Percentiles rank a stretch among this genome's conserved stretches.
Conservation (phyloP, 2,113 vertebrate genomes). For the Mobula hypostoma region DNA sequence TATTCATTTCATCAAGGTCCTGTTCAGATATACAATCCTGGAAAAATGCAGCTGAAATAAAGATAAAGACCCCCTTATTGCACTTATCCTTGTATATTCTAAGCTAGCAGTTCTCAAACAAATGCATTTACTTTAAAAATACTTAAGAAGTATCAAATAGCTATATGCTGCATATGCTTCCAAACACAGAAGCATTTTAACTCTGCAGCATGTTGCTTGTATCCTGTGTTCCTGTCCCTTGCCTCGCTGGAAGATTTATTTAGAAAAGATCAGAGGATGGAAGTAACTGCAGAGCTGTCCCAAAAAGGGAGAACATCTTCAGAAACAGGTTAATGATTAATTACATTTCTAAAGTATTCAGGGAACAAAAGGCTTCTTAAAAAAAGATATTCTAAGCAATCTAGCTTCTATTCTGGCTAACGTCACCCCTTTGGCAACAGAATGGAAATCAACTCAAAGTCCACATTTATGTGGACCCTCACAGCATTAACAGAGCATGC, state of each 20-base stretch:
- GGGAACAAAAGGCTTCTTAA: neutral
- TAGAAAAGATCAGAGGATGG: neutral
- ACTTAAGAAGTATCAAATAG: neutral
- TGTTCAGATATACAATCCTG: slow-evolving; percentile 98
- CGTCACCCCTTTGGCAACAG: neutral
- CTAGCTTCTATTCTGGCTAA: neutral
- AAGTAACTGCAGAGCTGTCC: neutral
- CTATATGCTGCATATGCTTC: neutral
- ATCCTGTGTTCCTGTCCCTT: neutral
- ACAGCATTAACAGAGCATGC: neutral
- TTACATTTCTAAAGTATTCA: neutral
- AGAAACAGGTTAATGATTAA: neutral
- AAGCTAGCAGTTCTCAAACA: neutral
- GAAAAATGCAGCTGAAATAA: slow-evolving; percentile 83
- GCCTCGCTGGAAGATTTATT: neutral
- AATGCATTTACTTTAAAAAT: neutral
- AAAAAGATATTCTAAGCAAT: neutral
- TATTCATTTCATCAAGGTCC: slow-evolving; percentile 98
- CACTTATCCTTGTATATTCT: neutral
- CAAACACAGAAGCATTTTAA: neutral
- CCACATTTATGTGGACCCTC: neutral
- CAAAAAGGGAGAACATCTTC: neutral
- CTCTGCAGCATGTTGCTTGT: neutral
- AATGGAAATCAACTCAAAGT: neutral
- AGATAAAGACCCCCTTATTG: slow-evolving; percentile 28